Evolutionary conservation across 2,113 vertebrate species (phyloP), one percentile per base, ranked within the genome.

Genomic region (Rutilus rutilus): DNA sequence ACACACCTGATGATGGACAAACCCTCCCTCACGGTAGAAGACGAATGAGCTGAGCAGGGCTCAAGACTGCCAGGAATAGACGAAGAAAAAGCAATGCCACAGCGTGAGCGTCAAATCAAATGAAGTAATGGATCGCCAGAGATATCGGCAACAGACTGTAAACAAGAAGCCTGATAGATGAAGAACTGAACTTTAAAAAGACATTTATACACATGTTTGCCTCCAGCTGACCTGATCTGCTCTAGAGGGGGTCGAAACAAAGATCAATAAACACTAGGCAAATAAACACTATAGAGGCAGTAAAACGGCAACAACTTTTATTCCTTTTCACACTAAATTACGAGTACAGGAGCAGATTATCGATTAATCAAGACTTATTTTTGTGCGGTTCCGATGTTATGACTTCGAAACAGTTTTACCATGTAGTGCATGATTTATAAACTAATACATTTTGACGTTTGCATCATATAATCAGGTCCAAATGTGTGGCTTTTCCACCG

Each of bases 191-290:
- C 90, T 91, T 90, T 85, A 39, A 87, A 90, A 91, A 89, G 81
- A 89, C 90, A 25, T 79, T 90, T 71, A 92, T 89, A 92, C 89
- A 93, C 90, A 94, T 91, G 91, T 91, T 90, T 85, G 87, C 91
- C 91, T 90, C 89, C 1, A 86, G 90, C 85, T 92, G 85, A 67
- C 89, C 80, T 83, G 86, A 85, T 89, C 90, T 88, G 82, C 50
- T 9, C 60, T 21, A 27, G 86, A 89, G 85, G 59, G 87, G 86
- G 89, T 89, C 83, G 83, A 60, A 90, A 82, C 57, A 83, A 60
- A 82, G 67, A 88, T 91, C 82, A 83, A 80, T 42, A 42, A 42
- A 42, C 39, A 42, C 39, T 42, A 42, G 39, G 39, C 39, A 42
- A 42, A 42, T 42, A 42, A 8, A 42, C 7, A 42, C 39, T 42